These are phyloP conservation scores for Pseudeuparius sepicola DNA, from an alignment of 2,888 invertebrate species.

Conservation along the genomic window DNA sequence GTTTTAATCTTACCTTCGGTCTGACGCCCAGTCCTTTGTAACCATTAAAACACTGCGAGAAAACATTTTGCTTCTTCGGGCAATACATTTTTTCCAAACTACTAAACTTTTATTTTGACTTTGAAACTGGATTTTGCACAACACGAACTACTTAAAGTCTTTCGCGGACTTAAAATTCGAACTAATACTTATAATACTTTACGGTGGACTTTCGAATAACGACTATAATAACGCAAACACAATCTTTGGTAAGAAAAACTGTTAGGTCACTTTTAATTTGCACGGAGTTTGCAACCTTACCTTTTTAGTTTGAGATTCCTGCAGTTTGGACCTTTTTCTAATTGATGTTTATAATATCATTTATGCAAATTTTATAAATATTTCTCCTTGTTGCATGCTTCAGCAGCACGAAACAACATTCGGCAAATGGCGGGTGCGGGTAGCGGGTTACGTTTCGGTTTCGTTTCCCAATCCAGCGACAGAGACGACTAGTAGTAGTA, in stretches of 20 bases:
- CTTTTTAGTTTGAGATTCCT: slow-evolving; percentile 30
- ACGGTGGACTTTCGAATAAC: too few species aligned
- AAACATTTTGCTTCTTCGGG: slow-evolving; percentile 36
- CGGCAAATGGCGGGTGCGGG: too few species aligned
- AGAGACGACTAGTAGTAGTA: too few species aligned
- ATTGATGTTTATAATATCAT: too few species aligned
- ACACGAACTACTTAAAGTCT: slow-evolving; percentile 40
- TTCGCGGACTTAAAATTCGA: slow-evolving; percentile 34
- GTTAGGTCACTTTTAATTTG: slow-evolving; percentile 33
- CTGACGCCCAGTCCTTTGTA: slow-evolving; percentile 35
- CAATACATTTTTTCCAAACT: slow-evolving; percentile 28
- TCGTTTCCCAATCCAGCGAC: too few species aligned
- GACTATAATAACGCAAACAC: slow-evolving; percentile 36
- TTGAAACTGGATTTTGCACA: slow-evolving; percentile 33
- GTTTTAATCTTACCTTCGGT: slow-evolving; percentile 40
- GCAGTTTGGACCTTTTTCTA: too few species aligned
- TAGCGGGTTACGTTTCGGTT: too few species aligned
- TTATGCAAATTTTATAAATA: too few species aligned
- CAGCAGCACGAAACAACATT: too few species aligned
- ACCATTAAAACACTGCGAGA: slow-evolving; percentile 38
- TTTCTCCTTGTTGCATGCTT: too few species aligned
- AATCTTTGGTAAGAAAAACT: slow-evolving; percentile 36
- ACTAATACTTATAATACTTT: slow-evolving; percentile 28
- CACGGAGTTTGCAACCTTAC: slow-evolving; percentile 36
- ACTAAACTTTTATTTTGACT: slow-evolving; percentile 29